Base-by-base conservation (phyloP, 2,797 vertebrate species). In the Catharus ustulatus region DNA sequence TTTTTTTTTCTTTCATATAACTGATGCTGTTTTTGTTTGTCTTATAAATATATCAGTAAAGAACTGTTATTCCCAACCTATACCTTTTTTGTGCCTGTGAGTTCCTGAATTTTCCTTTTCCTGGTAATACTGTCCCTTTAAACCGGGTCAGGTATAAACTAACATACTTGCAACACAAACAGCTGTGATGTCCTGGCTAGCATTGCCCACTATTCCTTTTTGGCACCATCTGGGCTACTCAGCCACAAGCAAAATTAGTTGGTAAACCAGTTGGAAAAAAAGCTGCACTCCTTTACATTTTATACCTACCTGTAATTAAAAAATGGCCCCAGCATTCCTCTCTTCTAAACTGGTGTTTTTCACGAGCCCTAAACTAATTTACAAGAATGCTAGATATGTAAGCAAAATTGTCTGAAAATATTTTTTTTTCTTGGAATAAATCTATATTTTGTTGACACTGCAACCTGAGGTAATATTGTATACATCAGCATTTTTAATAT, bases 401-500 rank as follows among this genome's bases (percentile, higher is more conserved):
- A 83, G 21, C n/a, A 84, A 80, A 67, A 48, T 82, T 64, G 10
- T 57, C 38, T 87, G 40, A 64, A 88, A 69, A 57, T 4, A 32
- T 13, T 10, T 71, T 57, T 82, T 80, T 90, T 77, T 5, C 26
- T 30, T 87, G 40, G 36, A 86, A 74, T 88, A 91, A 89, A 68
- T 92, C 77, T 75, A 8, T 88, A 74, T 87, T 81, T 30, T 17
- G 9, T 74, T 90, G 82, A 79, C n/a, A 79, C n/a, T 51, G 46
- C 52, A 75, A 75, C 42, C 30, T 62, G 38, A 76, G 42, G 5
- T 62, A 88, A 63, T 74, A 74, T 55, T 76, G 36, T 52, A 59
- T 45, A 58, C 58, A 87, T 73, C 73, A 81, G 42, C 75, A 92
- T 90, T 93, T 90, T 87, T 84, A 87, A 92, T 71, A 26, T 75